Evolutionary conservation across 2,888 invertebrate species (phyloP).

Genomic region (Eledone cirrhosa): DNA sequence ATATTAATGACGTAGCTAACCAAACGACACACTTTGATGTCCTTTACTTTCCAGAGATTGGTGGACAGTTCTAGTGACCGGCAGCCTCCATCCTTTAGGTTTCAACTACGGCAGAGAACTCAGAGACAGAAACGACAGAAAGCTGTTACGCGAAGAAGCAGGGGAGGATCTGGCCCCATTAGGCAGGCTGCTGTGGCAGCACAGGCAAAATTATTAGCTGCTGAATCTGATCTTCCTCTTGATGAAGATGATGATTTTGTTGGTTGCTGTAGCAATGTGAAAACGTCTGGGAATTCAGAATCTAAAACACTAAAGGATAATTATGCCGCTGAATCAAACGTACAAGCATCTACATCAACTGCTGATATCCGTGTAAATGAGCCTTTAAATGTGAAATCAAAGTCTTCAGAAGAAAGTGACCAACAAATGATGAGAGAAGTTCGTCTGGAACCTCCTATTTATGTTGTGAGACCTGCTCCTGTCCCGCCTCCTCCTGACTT

Average conservation of each 20-base stretch:
- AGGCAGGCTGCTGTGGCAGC: conserved; percentile 18
- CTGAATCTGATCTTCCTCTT: not conserved
- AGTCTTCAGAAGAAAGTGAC: not conserved
- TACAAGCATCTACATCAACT: not conserved
- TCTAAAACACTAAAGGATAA: too few relatives aligned
- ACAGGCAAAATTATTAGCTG: conserved; percentile 1
- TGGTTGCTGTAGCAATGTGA: not conserved
- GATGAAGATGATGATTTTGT: conserved; percentile 13
- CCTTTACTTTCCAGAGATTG: conserved; percentile 27
- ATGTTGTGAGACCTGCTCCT: conserved; percentile 60
- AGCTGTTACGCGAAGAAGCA: not conserved
- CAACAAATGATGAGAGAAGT: conserved; percentile 15
- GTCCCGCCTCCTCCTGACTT: conserved; percentile 56
- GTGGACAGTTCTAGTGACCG: conserved; percentile 19
- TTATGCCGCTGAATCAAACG: not conserved
- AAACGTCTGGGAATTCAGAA: too few relatives aligned
- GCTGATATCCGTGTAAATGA: not conserved
- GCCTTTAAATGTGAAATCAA: not conserved
- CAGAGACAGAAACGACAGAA: conserved; percentile 22
- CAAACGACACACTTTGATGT: conserved; percentile 18
- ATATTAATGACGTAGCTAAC: not conserved
- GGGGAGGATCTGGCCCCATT: conserved; percentile 1
- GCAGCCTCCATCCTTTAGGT: conserved; percentile 14
- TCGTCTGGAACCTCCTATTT: conserved; percentile 28
- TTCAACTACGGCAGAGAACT: conserved; percentile 3